These are phyloP conservation scores for Podarcis siculus DNA, from an alignment of 2,797 vertebrate species.

Conservation along the genomic window DNA sequence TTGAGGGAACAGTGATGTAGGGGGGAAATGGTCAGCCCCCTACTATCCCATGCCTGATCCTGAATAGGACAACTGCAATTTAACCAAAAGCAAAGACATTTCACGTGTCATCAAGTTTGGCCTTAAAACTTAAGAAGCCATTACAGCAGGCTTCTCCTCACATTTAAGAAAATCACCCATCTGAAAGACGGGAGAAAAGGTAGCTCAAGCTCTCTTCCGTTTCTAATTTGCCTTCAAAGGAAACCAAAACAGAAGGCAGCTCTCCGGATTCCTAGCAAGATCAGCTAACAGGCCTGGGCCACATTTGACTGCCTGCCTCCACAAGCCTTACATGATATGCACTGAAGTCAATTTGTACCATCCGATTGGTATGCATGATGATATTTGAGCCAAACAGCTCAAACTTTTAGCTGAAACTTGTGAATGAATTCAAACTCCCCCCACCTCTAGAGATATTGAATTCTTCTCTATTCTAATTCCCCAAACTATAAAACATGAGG, in stretches of 20 bases:
- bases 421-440: constrained; percentile 47
- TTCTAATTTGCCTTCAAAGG: constrained; percentile 68
- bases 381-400: constrained; percentile 43
- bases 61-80: neutral
- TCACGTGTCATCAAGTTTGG: neutral
- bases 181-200: constrained; percentile 34
- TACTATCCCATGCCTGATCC: neutral
- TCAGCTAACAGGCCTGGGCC: constrained; percentile 62
- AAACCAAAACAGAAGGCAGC: constrained; percentile 67
- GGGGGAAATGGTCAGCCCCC: neutral
- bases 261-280: constrained; percentile 66
- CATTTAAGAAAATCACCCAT: neutral
- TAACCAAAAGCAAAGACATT: neutral
- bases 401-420: constrained; percentile 59
- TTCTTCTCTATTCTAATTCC: constrained; percentile 22
- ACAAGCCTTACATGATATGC: constrained; percentile 63
- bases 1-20: neutral
- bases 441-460: constrained; percentile 48
- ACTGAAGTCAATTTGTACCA: constrained; percentile 70
- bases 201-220: constrained; percentile 58
- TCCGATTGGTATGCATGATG: constrained; percentile 63
- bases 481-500: constrained; percentile 22
- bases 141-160: neutral
- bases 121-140: neutral
- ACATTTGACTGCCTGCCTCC: constrained; percentile 57